These are phyloP conservation scores for Platyura marginata DNA, from an alignment of 1,140 invertebrate genomes.

Conservation along the genomic window DNA sequence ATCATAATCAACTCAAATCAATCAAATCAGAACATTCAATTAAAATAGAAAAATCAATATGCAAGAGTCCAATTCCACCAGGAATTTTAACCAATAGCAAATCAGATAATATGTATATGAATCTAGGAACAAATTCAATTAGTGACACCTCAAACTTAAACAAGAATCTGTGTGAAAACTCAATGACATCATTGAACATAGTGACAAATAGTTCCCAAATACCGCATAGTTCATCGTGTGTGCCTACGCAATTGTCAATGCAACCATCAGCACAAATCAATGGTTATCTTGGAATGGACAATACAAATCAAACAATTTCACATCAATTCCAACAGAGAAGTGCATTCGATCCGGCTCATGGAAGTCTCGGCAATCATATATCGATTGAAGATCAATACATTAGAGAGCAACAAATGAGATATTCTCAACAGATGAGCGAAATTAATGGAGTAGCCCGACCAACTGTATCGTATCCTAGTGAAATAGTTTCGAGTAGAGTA, in stretches of 20 bases:
- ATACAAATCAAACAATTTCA: not conserved
- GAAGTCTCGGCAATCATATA: not conserved
- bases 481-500: slow-evolving; percentile 7
- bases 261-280: not conserved
- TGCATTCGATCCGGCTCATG: not conserved
- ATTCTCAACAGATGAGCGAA: slow-evolving; percentile 3
- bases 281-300: not conserved
- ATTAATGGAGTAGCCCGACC: slow-evolving; percentile 30
- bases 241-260: not conserved
- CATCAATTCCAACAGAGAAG: too few relatives aligned
- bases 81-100: too few relatives aligned
- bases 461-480: slow-evolving; percentile 35
- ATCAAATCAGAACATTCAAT: not conserved
- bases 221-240: not conserved
- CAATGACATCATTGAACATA: too few relatives aligned
- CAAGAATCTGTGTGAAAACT: too few relatives aligned
- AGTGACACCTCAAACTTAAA: too few relatives aligned
- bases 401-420: slow-evolving; percentile 5
- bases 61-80: not conserved
- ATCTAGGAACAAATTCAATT: too few relatives aligned
- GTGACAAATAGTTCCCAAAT: too few relatives aligned
- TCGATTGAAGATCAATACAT: slow-evolving; percentile 2
- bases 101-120: too few relatives aligned
- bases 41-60: not conserved
- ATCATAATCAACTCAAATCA: too few relatives aligned